Evolutionary conservation across 2,113 vertebrate genomes (phyloP).

Genomic region (Hoplias malabaricus): DNA sequence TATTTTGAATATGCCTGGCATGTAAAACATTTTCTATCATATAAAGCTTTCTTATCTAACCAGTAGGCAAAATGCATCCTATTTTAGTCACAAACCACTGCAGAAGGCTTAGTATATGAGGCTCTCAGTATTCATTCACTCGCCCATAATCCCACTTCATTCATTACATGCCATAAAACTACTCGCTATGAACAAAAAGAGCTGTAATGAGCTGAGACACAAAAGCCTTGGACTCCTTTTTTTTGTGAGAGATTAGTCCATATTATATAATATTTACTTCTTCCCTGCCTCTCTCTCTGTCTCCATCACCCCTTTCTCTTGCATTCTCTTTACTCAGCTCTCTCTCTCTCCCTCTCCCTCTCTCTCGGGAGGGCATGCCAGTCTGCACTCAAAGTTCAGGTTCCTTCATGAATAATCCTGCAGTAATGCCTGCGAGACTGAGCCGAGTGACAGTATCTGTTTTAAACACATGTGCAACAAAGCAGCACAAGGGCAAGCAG

Average conservation of each 20-base stretch:
- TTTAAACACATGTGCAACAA: conserved; percentile 70
- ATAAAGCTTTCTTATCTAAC: too few relatives aligned
- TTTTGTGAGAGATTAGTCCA: conserved; percentile 66
- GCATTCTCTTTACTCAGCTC: background rate
- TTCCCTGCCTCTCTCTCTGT: conserved; percentile 22
- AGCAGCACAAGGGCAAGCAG: conserved; percentile 50
- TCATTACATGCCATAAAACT: conserved; percentile 2
- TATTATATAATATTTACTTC: conserved; percentile 69
- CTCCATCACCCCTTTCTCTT: conserved; percentile 13
- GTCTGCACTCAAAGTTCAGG: conserved; percentile 44
- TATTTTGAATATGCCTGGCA: too few relatives aligned
- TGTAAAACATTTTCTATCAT: too few relatives aligned
- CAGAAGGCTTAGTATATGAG: background rate
- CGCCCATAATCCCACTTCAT: conserved; percentile 60
- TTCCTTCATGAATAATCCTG: conserved; percentile 63
- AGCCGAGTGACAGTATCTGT: conserved; percentile 67
- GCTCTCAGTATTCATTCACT: conserved; percentile 17
- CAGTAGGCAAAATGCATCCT: background rate
- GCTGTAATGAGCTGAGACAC: conserved; percentile 64
- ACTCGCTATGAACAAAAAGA: conserved; percentile 61
- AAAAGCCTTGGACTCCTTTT: conserved; percentile 58
- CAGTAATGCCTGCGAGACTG: conserved; percentile 65
- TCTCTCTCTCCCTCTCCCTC: background rate
- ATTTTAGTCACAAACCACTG: background rate
- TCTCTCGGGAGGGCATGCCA: conserved; percentile 34